Evolutionary conservation across 2,888 invertebrate species (phyloP).

Genomic region (Hyles lineata): DNA sequence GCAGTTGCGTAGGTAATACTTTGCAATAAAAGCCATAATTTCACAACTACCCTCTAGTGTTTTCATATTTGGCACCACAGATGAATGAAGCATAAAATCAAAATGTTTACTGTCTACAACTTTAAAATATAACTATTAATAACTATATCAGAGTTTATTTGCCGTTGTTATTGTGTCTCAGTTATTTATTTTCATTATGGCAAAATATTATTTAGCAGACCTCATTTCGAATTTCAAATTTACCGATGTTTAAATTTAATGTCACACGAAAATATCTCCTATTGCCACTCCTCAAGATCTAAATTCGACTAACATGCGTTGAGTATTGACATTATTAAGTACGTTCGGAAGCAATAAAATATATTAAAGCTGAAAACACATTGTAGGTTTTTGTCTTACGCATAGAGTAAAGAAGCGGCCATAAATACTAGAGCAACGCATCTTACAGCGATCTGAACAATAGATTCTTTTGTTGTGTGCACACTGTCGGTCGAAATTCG

Average conservation of each 20-base stretch:
- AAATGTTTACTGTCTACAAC: not conserved
- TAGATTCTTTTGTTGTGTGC: too few species aligned
- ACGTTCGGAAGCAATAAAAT: not conserved
- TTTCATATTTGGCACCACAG: constrained; percentile 32
- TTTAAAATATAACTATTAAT: too few species aligned
- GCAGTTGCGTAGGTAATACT: constrained; percentile 54
- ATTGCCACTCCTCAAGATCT: fast-evolving
- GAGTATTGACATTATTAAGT: not conserved
- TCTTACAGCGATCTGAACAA: too few species aligned
- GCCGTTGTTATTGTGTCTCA: not conserved
- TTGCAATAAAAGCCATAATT: constrained; percentile 39
- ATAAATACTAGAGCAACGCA: too few species aligned
- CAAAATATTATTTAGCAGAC: not conserved
- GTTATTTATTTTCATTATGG: not conserved
- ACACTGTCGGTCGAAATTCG: too few species aligned
- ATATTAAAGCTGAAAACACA: too few species aligned
- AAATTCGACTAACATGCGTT: not conserved
- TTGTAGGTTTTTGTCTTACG: too few species aligned
- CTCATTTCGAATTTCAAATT: not conserved
- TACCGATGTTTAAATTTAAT: not conserved
- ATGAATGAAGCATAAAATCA: not conserved
- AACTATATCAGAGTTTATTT: not conserved
- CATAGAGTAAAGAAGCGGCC: too few species aligned
- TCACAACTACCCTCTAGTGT: constrained; percentile 52
- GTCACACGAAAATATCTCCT: not conserved